Evolutionary conservation across 2,113 vertebrate species (phyloP).

Genomic region (Leuciscus idus): DNA sequence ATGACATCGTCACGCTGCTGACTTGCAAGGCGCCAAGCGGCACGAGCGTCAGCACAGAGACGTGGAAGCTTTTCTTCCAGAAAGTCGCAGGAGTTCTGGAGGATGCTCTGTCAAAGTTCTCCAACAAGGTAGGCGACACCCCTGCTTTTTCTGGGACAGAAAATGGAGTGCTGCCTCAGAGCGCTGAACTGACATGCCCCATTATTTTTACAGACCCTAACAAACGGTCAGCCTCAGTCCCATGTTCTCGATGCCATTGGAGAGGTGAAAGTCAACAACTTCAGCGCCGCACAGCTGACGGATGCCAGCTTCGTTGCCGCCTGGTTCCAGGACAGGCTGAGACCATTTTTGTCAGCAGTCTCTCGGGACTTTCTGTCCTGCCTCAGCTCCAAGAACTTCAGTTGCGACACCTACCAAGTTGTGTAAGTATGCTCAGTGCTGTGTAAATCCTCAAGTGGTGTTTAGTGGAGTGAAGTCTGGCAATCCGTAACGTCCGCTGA

Average conservation of each 20-base stretch:
- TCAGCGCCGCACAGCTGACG: constrained; percentile 14
- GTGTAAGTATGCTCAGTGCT: constrained; percentile 58
- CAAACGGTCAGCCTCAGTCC: background rate
- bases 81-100: constrained; percentile 52
- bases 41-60: background rate
- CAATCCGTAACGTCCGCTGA: background rate
- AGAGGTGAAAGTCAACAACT: constrained; percentile 40
- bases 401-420: constrained; percentile 61
- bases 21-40: constrained; percentile 51
- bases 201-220: background rate
- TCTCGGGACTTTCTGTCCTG: constrained; percentile 60
- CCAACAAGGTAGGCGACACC: constrained; percentile 42
- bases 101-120: constrained; percentile 52
- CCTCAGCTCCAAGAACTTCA: constrained; percentile 63
- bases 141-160: background rate
- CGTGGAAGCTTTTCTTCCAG: constrained; percentile 65
- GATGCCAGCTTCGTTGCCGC: constrained; percentile 45
- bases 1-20: constrained; percentile 36
- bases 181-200: background rate
- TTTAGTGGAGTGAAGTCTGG: background rate
- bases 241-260: constrained; percentile 45
- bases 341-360: constrained; percentile 56
- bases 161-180: background rate
- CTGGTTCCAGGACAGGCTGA: constrained; percentile 59
- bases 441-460: background rate